Base-by-base conservation (phyloP, 2,113 vertebrate species). In the Eudyptes chrysolophus region DNA sequence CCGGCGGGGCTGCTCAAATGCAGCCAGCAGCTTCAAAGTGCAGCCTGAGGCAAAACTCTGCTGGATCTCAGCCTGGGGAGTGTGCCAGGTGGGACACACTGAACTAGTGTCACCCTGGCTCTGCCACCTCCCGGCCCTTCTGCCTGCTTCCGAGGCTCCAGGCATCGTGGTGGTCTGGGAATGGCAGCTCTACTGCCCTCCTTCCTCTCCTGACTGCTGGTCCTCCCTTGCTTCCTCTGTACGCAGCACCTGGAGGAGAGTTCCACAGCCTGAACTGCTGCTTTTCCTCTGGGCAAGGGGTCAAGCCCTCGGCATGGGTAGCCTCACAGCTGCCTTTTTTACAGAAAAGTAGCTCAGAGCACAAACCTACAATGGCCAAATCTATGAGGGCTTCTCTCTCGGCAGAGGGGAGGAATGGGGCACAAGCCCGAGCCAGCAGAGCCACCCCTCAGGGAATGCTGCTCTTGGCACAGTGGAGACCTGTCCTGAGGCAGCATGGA, bases 161-260 rank as follows among this genome's bases (percentile, higher is more conserved):
- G 74, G 51, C 51, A 4, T 46, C 2, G 2, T 3, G 30, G 30
- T 27, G 17, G 29, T 19, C 69, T 82, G 65, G 78, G 57, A 58
- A 68, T 11, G 17, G 8, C 42, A 38, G 52, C 3, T 72, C 55
- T 71, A 1, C 60, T 38, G 32, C 17, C 48, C 10, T 40, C 46
- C 29, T 52, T 68, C 22, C 27, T 25, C 34, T 78, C 49, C 36
- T 32, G 27, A 12, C 46, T 61, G 4, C 49, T 61, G 34, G 17
- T 7, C 30, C 15, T 82, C 51, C 22, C 26, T 70, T 27, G 15
- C 48, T 57, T 49, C 38, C 17, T 51, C 21, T 68, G 22, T 16
- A 27, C 0, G 0, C 4, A 6, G 15, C 2, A 2, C 32, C n/a
- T 42, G 24, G 12, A 76, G 64, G 40, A 61, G 21, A 61, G 13